Evolutionary conservation across 2,797 vertebrate species (phyloP).

Genomic region (Miopithecus talapoin): DNA sequence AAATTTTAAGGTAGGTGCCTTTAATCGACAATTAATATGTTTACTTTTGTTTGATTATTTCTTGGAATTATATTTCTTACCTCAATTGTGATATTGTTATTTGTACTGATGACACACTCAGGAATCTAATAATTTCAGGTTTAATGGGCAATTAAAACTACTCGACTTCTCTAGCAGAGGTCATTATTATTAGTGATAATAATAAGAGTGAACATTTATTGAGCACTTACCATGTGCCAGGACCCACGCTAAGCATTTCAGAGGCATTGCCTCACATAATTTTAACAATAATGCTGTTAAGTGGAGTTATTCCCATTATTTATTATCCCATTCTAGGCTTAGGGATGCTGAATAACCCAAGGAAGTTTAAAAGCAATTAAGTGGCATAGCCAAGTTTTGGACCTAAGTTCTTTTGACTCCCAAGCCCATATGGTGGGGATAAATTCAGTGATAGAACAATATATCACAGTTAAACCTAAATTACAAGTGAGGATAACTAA

Average conservation of each 20-base stretch:
- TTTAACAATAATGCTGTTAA: conserved; percentile 17
- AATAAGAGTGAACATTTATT: conserved; percentile 16
- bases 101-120: conserved; percentile 30
- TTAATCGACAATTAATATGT: conserved; percentile 48
- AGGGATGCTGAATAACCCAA: background rate
- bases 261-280: background rate
- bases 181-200: conserved; percentile 57
- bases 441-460: background rate
- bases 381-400: background rate
- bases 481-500: background rate
- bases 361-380: background rate
- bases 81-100: conserved; percentile 54
- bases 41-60: conserved; percentile 31
- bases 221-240: background rate
- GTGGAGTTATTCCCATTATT: background rate
- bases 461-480: background rate
- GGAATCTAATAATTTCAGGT: conserved; percentile 60
- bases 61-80: conserved; percentile 54
- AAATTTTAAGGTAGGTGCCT: conserved; percentile 33
- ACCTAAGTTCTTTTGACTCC: background rate
- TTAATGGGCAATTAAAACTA: conserved; percentile 60
- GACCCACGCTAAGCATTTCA: background rate
- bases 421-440: background rate
- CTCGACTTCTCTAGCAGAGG: conserved; percentile 49
- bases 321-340: background rate